Evolutionary conservation across 64 coral and sea anemone species (phyloP).

Genomic region (Actinia equina): DNA sequence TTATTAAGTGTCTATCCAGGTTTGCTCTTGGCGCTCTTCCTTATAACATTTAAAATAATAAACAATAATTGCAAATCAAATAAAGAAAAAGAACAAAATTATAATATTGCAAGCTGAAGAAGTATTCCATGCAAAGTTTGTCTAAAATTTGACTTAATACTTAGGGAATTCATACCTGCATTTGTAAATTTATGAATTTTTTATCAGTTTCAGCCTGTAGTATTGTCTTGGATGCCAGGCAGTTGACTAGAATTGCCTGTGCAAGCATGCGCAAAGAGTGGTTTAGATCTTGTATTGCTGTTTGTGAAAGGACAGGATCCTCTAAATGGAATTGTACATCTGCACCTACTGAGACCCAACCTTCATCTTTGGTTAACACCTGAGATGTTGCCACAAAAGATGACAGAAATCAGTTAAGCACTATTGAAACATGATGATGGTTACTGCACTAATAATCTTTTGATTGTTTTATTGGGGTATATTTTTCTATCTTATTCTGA

Average conservation of each 20-base stretch:
- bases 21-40: too few species aligned
- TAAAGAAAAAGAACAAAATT: too few species aligned
- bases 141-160: neutral
- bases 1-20: too few species aligned
- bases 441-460: too few species aligned
- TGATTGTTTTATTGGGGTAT: too few species aligned
- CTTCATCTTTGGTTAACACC: slow-evolving; percentile 89
- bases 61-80: too few species aligned
- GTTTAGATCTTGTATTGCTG: slow-evolving; percentile 84
- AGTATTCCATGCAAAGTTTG: too few species aligned
- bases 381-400: neutral
- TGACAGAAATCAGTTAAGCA: too few species aligned
- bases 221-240: slow-evolving; percentile 66
- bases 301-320: slow-evolving; percentile 76
- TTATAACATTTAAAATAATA: too few species aligned
- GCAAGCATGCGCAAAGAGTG: slow-evolving; percentile 82
- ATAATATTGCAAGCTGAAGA: too few species aligned
- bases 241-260: slow-evolving; percentile 82
- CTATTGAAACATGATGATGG: too few species aligned
- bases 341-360: slow-evolving; percentile 73
- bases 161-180: slow-evolving; percentile 56
- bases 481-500: too few species aligned
- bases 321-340: slow-evolving; percentile 82
- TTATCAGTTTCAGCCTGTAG: slow-evolving; percentile 72
- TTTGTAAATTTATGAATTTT: slow-evolving; percentile 77